phyloP scores from a whole-genome alignment of 2,888 invertebrate species.

The Catotricha subobsoleta region DNA sequence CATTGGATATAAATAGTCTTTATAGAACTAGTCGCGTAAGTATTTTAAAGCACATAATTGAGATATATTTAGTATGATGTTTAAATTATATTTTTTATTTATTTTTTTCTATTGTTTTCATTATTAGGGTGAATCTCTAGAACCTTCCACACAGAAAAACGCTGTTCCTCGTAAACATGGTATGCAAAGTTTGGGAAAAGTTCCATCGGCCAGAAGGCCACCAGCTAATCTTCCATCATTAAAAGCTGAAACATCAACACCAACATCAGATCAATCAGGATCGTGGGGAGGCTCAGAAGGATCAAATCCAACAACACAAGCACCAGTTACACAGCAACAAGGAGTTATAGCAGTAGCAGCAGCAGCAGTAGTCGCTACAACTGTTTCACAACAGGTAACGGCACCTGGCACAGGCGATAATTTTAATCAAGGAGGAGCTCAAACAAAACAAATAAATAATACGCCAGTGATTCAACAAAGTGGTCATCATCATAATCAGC shows the following conservation, averaged over 20 bases:
- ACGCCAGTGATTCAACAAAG: conserved; percentile 15
- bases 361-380: background rate
- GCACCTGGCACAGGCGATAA: conserved; percentile 10
- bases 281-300: conserved; percentile 7
- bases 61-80: conserved; percentile 5
- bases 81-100: conserved; percentile 10
- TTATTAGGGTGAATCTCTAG: conserved; percentile 64
- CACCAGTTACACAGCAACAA: conserved; percentile 11
- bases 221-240: conserved; percentile 97
- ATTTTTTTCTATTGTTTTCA: conserved; percentile 10
- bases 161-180: conserved; percentile 95
- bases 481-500: conserved; percentile 16
- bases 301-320: background rate
- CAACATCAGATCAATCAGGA: conserved; percentile 27
- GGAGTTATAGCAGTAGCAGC: too few species aligned
- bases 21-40: conserved; percentile 74
- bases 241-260: conserved; percentile 68
- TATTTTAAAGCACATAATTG: conserved; percentile 15
- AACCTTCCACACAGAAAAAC: conserved; percentile 75
- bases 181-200: conserved; percentile 99
- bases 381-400: too few species aligned
- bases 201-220: conserved; percentile 93
- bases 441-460: conserved; percentile 8
- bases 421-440: conserved; percentile 5
- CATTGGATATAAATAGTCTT: conserved; percentile 95